Percentiles rank a stretch among this genome's conserved stretches.
Conservation (phyloP, 2,113 vertebrate genomes). For the Onychorhynchus coronatus region DNA sequence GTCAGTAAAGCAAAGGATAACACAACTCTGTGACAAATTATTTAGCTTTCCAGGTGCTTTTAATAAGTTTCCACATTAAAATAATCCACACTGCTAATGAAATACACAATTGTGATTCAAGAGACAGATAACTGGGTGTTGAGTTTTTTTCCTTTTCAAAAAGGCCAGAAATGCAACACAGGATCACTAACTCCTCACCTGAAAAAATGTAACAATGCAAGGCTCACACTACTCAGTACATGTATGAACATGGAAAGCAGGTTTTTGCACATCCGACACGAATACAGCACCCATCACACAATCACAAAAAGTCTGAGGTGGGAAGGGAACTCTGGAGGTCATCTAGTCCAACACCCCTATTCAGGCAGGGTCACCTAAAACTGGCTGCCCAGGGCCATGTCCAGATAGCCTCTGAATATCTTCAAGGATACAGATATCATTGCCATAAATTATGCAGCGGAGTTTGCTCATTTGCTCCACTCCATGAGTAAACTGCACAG, state of each 20-base stretch:
- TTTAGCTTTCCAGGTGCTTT: not conserved
- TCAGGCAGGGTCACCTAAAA: not conserved
- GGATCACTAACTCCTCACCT: not conserved
- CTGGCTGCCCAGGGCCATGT: rapidly evolving
- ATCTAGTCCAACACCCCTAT: not conserved
- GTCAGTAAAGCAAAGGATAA: slow-evolving; percentile 4
- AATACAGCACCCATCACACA: not conserved
- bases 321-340: not conserved
- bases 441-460: not conserved
- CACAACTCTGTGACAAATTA: not conserved
- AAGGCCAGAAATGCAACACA: not conserved
- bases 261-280: not conserved
- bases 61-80: not conserved
- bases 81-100: not conserved
- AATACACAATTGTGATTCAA: not conserved
- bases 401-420: not conserved
- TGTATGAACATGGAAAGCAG: not conserved
- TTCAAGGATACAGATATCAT: not conserved
- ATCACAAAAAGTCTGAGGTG: not conserved
- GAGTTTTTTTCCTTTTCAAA: not conserved
- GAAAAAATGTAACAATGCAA: not conserved
- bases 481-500: not conserved
- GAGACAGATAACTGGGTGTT: not conserved
- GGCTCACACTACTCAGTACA: not conserved
- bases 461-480: not conserved